phyloP scores from a whole-genome alignment of 2,888 invertebrate genomes.

The Dilophus febrilis region DNA sequence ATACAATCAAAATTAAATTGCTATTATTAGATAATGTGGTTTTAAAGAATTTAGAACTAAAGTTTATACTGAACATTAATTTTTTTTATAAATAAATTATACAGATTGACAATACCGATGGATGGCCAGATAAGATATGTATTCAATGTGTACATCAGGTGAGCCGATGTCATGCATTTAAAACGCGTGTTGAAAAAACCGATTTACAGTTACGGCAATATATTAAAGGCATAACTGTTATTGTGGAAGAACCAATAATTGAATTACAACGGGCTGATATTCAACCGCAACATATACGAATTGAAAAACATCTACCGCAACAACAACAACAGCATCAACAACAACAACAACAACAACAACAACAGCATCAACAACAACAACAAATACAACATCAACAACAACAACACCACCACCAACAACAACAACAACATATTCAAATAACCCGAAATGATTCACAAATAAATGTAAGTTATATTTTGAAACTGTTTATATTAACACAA shows the following conservation, averaged over 20 bases:
- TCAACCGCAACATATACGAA: conserved; percentile 3
- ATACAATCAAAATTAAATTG: too few relatives aligned
- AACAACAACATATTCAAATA: conserved; percentile 1
- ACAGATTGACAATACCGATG: conserved; percentile 39
- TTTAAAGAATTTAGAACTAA: too few relatives aligned
- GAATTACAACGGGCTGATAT: conserved; percentile 9
- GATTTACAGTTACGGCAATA: conserved; percentile 37
- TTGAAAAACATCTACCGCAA: conserved; percentile 4
- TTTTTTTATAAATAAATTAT: too few relatives aligned
- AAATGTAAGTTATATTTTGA: too few relatives aligned
- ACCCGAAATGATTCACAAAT: too few relatives aligned
- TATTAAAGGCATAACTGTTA: conserved; percentile 25
- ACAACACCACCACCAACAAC: too few relatives aligned
- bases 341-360: conserved; percentile 7
- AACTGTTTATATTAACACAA: too few relatives aligned
- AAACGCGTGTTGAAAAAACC: conserved; percentile 39
- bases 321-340: conserved; percentile 10
- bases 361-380: too few relatives aligned
- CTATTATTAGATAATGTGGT: too few relatives aligned
- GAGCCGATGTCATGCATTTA: conserved; percentile 45
- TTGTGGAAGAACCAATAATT: conserved; percentile 20
- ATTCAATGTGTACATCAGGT: conserved; percentile 47
- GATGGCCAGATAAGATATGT: conserved; percentile 41
- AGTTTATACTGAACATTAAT: not conserved
- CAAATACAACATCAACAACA: too few relatives aligned